Conservation (phyloP, 2,113 vertebrate genomes). For the Saimiri boliviensis region DNA sequence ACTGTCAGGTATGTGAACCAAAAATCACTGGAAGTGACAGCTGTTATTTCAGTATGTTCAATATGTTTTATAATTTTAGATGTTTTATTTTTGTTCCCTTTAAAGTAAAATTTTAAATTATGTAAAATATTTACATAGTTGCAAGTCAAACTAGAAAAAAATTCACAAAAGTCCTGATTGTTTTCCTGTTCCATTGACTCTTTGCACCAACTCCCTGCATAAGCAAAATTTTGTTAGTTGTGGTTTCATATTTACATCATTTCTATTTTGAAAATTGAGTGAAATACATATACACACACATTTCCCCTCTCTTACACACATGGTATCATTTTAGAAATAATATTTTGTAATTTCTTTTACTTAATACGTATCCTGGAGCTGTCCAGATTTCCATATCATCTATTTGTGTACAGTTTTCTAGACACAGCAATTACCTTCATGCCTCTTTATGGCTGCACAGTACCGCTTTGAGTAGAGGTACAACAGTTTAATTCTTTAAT, state of each 20-base stretch:
- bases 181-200: background rate
- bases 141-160: background rate
- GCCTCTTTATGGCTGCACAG: background rate
- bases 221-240: background rate
- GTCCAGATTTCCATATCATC: background rate
- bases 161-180: background rate
- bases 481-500: background rate
- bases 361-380: background rate
- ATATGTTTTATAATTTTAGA: background rate
- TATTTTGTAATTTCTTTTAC: background rate
- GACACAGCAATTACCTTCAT: background rate
- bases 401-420: background rate
- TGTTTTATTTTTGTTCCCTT: background rate
- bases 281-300: background rate
- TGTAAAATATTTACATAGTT: background rate
- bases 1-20: background rate
- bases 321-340: background rate
- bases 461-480: background rate
- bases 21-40: background rate
- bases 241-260: background rate
- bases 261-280: background rate
- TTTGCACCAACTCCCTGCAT: background rate
- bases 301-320: background rate
- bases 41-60: conserved; percentile 2
- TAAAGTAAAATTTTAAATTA: conserved; percentile 6